Evolutionary conservation across 2,888 invertebrate species (phyloP).

Genomic region (Diarsia rubi): DNA sequence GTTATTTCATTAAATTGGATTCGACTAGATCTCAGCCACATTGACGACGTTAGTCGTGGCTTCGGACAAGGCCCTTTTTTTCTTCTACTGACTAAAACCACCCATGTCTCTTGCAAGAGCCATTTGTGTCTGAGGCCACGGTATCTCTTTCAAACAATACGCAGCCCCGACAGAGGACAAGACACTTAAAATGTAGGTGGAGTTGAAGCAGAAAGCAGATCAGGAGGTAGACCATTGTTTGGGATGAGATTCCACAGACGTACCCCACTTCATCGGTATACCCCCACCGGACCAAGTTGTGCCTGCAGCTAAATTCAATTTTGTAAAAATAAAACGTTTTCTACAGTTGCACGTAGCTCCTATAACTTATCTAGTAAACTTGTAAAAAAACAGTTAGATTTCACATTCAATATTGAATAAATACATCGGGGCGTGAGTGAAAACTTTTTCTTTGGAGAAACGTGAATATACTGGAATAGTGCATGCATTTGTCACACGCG

Average conservation of each 20-base stretch:
- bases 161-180: too few species aligned
- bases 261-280: background rate
- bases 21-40: background rate
- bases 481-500: slow-evolving; percentile 64
- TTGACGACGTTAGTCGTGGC: background rate
- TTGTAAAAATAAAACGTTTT: background rate
- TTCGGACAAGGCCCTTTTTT: background rate
- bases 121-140: too few species aligned
- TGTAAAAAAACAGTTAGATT: slow-evolving; percentile 31
- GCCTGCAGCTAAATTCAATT: background rate
- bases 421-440: slow-evolving; percentile 26
- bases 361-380: slow-evolving; percentile 29
- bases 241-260: background rate
- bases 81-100: too few species aligned
- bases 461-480: slow-evolving; percentile 58
- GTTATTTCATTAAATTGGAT: background rate
- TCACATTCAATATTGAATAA: slow-evolving; percentile 56
- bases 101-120: too few species aligned
- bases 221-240: background rate
- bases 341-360: background rate
- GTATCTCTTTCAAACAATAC: too few species aligned
- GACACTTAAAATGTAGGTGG: background rate
- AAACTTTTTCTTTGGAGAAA: slow-evolving; percentile 58
- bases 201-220: background rate
- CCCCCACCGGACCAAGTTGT: background rate